phyloP scores from a whole-genome alignment of 2,113 vertebrate species.

The Fregata magnificens region DNA sequence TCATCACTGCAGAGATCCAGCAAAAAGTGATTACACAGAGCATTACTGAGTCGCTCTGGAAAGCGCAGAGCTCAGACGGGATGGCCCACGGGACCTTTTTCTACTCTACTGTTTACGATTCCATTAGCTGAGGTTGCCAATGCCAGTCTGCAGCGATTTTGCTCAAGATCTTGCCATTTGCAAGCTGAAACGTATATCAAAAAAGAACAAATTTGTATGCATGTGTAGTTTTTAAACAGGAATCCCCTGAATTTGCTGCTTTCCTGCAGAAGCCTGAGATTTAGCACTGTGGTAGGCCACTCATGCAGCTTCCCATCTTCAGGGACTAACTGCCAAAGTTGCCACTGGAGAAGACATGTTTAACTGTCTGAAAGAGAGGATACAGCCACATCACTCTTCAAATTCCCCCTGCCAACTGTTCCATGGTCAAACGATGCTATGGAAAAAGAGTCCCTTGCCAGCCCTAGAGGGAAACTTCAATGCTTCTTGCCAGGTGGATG shows the following conservation, averaged over 20 bases:
- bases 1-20: background rate
- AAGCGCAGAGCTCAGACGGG: background rate
- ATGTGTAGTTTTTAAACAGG: background rate
- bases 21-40: background rate
- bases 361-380: background rate
- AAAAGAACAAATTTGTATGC: background rate
- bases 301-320: background rate
- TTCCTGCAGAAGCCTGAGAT: background rate
- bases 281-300: background rate
- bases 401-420: conserved; percentile 23
- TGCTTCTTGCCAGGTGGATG: conserved; percentile 2
- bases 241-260: background rate
- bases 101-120: background rate
- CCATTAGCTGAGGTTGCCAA: background rate
- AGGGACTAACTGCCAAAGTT: background rate
- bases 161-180: background rate
- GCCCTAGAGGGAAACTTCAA: background rate
- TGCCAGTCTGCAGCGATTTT: background rate
- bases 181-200: background rate
- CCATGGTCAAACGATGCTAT: conserved; percentile 13
- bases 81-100: background rate
- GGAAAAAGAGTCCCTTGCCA: conserved; percentile 33
- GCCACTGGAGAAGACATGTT: background rate
- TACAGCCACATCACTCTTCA: conserved; percentile 14
- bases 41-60: background rate